phyloP scores from a whole-genome alignment of 2,113 vertebrate genomes.

The Cranoglanis bouderius region DNA sequence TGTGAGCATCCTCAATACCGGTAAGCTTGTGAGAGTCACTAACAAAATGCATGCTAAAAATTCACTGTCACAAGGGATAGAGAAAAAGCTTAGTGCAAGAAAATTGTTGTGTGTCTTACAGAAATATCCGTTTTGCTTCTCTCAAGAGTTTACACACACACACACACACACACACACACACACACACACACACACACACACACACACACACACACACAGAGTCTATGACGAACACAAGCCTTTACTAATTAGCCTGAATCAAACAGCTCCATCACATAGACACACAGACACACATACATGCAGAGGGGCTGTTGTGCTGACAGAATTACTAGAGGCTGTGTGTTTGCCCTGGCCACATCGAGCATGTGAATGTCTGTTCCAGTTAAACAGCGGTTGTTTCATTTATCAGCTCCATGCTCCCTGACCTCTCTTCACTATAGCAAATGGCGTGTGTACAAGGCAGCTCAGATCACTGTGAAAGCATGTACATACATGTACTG shows the following conservation, averaged over 20 bases:
- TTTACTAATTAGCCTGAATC: conserved; percentile 19
- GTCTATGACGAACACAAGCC: neutral
- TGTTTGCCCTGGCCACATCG: neutral
- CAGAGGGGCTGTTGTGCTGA: neutral
- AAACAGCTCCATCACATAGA: neutral
- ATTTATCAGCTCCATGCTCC: conserved; percentile 37
- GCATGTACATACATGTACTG: neutral
- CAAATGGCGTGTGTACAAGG: conserved; percentile 39
- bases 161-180: neutral
- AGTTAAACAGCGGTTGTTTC: conserved; percentile 38
- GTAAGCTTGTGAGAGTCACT: neutral
- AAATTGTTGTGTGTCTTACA: neutral
- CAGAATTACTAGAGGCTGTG: neutral
- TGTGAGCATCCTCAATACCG: neutral
- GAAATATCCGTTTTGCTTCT: conserved; percentile 13
- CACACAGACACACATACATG: neutral
- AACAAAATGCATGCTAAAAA: conserved; percentile 22
- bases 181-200: neutral
- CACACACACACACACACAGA: neutral
- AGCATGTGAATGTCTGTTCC: neutral
- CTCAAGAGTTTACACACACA: neutral
- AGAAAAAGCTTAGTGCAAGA: conserved; percentile 4
- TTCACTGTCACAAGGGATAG: conserved; percentile 12
- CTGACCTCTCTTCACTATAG: conserved; percentile 11
- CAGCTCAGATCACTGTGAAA: conserved; percentile 24